Evolutionary conservation across 2,888 invertebrate genomes (phyloP).

Genomic region (Nycteola revayana): DNA sequence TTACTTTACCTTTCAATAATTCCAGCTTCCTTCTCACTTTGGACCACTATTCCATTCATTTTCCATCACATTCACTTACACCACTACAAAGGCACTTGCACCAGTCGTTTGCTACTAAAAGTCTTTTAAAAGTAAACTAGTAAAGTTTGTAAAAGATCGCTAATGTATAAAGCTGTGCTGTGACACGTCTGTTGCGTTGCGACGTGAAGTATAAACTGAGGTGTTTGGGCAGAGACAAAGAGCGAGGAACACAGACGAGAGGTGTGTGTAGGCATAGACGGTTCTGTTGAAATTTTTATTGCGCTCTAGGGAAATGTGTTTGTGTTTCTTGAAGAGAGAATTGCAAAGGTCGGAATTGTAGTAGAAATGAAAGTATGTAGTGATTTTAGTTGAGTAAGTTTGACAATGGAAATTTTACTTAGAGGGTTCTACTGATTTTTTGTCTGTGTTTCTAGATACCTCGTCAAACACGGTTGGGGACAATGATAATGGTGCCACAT

Average conservation of each 20-base stretch:
- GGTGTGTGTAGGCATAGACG: not conserved
- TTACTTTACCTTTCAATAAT: conserved; percentile 48
- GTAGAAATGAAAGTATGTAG: too few species aligned
- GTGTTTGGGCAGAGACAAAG: conserved; percentile 23
- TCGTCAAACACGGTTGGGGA: too few species aligned
- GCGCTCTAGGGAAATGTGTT: too few species aligned
- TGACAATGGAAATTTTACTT: too few species aligned
- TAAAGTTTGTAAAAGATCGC: conserved; percentile 34
- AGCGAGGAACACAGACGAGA: conserved; percentile 26
- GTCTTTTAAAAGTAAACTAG: conserved; percentile 11
- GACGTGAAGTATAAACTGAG: conserved; percentile 39
- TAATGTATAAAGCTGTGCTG: conserved; percentile 9
- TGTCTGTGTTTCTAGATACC: too few species aligned
- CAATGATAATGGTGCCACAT: too few species aligned
- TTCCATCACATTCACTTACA: conserved; percentile 32
- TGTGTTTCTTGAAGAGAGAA: too few species aligned
- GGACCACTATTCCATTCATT: conserved; percentile 52
- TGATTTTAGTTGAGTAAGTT: too few species aligned
- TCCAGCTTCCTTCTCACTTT: conserved; percentile 48
- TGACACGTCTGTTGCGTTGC: conserved; percentile 27
- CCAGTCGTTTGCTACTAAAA: conserved; percentile 6
- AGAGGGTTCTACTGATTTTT: too few species aligned
- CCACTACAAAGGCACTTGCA: conserved; percentile 38
- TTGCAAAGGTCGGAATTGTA: too few species aligned
- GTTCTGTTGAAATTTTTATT: too few species aligned